Conservation (phyloP, 2,113 vertebrate species). For the Oreochromis spilurus region DNA sequence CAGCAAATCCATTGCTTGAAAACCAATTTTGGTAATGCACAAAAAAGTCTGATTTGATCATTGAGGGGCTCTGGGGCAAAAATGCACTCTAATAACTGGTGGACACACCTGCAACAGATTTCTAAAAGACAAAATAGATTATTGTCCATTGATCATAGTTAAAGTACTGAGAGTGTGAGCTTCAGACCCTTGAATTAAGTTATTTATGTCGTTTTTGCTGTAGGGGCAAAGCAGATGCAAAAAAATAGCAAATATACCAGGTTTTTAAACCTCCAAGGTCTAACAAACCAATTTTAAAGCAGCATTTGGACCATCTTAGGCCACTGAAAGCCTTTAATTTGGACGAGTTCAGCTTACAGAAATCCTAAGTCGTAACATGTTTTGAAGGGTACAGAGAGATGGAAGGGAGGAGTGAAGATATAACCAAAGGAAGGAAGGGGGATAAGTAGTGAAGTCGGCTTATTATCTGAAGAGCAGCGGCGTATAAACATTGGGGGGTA, state of each 20-base stretch:
- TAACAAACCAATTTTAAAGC: background rate
- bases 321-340: background rate
- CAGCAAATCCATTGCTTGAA: background rate
- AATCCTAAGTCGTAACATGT: background rate
- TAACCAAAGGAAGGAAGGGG: conserved; percentile 25
- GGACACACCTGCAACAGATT: background rate
- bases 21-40: background rate
- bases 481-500: conserved; percentile 57
- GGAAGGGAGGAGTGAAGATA: conserved; percentile 10
- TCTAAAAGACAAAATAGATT: background rate
- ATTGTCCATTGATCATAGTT: background rate
- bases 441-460: conserved; percentile 46
- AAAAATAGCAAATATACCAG: background rate
- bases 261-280: background rate
- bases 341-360: background rate
- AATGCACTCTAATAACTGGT: background rate
- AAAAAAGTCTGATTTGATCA: background rate
- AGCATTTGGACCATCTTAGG: background rate
- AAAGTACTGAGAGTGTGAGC: background rate
- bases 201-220: background rate
- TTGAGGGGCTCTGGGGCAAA: background rate
- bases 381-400: background rate
- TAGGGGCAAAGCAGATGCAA: background rate
- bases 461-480: conserved; percentile 58
- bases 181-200: background rate